Evolutionary conservation across 2,113 vertebrate genomes (phyloP).

Genomic region (Notarius lentiginosus): DNA sequence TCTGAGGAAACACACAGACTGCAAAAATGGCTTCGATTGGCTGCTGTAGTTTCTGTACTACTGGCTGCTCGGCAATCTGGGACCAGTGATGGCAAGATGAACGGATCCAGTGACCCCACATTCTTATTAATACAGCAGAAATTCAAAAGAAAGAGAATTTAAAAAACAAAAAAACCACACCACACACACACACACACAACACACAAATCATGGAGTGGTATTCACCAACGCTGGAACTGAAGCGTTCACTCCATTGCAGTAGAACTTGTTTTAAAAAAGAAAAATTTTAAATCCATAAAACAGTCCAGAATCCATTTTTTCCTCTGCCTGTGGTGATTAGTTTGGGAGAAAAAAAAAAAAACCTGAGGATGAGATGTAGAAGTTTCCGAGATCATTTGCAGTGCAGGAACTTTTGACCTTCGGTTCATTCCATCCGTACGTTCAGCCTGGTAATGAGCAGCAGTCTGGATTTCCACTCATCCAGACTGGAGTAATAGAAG

Average conservation of each 20-base stretch:
- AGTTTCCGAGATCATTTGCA: constrained; percentile 1
- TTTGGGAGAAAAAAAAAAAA: background rate
- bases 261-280: background rate
- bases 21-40: background rate
- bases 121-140: background rate
- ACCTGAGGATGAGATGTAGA: constrained; percentile 15
- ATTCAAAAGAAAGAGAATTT: background rate
- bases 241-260: constrained; percentile 2
- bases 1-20: background rate
- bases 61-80: background rate
- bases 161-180: background rate
- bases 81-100: background rate
- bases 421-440: background rate
- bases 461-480: constrained; percentile 3
- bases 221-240: constrained; percentile 1
- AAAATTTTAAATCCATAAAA: constrained; percentile 17
- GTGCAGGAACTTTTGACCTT: constrained; percentile 11
- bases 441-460: background rate
- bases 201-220: constrained; percentile 29
- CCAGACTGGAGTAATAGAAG: background rate
- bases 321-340: constrained; percentile 3
- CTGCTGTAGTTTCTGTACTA: background rate
- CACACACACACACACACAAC: background rate
- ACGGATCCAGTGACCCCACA: background rate
- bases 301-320: background rate